Conservation (phyloP, 2,113 vertebrate genomes). For the Prunella fulvescens region DNA sequence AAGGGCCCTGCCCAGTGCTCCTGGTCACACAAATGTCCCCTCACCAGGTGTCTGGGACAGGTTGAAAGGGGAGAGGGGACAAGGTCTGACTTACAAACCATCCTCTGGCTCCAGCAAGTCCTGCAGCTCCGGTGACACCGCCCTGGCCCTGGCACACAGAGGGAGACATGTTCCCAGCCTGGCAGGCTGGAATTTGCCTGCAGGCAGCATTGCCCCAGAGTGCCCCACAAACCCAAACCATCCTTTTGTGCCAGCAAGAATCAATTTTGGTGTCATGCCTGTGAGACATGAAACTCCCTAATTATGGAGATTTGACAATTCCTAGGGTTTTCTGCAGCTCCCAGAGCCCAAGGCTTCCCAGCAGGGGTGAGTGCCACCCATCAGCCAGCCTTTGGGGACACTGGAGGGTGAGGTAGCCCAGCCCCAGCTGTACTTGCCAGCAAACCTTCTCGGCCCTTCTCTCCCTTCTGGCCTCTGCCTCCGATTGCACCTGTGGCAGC, state of each 20-base stretch:
- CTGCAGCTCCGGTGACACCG: conserved; percentile 73
- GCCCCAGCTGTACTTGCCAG: conserved; percentile 69
- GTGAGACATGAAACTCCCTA: fast-evolving
- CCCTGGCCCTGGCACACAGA: conserved; percentile 75
- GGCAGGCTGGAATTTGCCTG: fast-evolving
- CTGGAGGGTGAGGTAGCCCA: neutral
- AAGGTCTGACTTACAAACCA: conserved; percentile 56
- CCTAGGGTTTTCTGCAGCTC: neutral
- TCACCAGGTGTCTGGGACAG: fast-evolving
- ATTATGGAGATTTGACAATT: neutral
- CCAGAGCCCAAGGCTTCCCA: neutral
- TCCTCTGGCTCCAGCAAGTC: conserved; percentile 73
- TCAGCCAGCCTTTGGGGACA: neutral
- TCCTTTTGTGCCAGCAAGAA: neutral
- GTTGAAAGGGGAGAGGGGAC: neutral
- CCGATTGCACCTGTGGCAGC: conserved; percentile 73
- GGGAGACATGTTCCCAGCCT: neutral
- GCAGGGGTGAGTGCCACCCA: fast-evolving
- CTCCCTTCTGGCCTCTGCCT: conserved; percentile 74
- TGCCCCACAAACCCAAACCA: neutral
- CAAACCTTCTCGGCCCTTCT: conserved; percentile 78
- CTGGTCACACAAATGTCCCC: neutral
- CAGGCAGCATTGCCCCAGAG: neutral
- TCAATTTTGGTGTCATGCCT: fast-evolving
- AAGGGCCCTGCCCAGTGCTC: neutral